These are phyloP conservation scores for Dusona sp. DNA, from an alignment of 2,888 invertebrate genomes.

Conservation along the genomic window DNA sequence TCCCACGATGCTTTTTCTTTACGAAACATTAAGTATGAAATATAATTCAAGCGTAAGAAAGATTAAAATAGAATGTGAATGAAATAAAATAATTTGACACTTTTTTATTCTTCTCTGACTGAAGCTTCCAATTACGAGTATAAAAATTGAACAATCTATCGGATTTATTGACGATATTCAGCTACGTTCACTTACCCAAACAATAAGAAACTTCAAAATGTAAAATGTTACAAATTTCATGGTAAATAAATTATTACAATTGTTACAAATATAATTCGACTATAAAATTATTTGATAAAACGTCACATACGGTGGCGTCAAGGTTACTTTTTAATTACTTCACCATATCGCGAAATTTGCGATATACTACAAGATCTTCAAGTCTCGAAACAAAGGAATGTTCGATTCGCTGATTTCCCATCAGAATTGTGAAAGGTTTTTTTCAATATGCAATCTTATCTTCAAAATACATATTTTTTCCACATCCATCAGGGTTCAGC, in stretches of 20 bases:
- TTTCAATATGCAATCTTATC: not conserved
- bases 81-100: not conserved
- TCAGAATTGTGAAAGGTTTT: not conserved
- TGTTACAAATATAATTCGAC: conserved; percentile 16
- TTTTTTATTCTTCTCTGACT: conserved; percentile 39
- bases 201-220: conserved; percentile 64
- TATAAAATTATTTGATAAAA: conserved; percentile 37
- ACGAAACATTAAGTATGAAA: not conserved
- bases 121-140: conserved; percentile 7
- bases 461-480: not conserved
- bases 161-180: conserved; percentile 1
- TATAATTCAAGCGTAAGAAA: not conserved
- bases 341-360: conserved; percentile 7
- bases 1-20: not conserved
- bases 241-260: conserved; percentile 52
- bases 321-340: conserved; percentile 1
- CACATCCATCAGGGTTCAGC: conserved; percentile 17
- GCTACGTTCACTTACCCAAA: conserved; percentile 62
- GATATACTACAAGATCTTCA: not conserved
- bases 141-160: conserved; percentile 24
- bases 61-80: not conserved
- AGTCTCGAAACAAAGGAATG: conserved; percentile 59
- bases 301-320: conserved; percentile 23
- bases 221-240: conserved; percentile 69
- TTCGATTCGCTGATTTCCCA: not conserved